Evolutionary conservation across 2,888 invertebrate genomes (phyloP).

Genomic region (Cylindroiulus punctatus): DNA sequence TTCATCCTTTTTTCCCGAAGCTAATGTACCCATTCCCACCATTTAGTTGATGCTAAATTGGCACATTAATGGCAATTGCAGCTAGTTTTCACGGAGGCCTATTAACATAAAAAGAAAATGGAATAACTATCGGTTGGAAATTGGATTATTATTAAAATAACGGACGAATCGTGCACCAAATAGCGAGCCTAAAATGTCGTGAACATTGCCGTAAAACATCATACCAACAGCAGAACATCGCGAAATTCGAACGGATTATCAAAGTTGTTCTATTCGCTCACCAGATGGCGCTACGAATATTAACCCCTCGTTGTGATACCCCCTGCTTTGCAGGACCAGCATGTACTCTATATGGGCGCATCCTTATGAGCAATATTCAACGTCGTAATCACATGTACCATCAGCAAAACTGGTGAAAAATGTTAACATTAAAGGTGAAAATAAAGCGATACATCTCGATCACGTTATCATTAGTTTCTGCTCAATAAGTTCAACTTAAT

Average conservation of each 20-base stretch:
- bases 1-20: neutral
- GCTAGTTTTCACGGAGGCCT: neutral
- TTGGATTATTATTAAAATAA: neutral
- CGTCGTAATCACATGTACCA: neutral
- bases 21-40: neutral
- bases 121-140: neutral
- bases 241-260: neutral
- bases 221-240: neutral
- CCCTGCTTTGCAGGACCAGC: neutral
- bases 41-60: neutral
- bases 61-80: neutral
- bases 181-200: neutral
- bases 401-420: neutral
- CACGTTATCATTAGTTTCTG: no score
- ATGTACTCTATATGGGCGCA: neutral
- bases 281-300: slow-evolving; percentile 13
- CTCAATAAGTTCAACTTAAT: no score
- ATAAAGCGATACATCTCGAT: no score
- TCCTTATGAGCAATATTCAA: neutral
- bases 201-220: neutral
- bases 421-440: no score
- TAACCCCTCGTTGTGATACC: neutral
- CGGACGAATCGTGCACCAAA: neutral
- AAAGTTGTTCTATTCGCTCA: neutral
- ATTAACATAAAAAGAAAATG: neutral